phyloP scores from a whole-genome alignment of 2,113 vertebrate genomes.

The Dipodomys merriami region DNA sequence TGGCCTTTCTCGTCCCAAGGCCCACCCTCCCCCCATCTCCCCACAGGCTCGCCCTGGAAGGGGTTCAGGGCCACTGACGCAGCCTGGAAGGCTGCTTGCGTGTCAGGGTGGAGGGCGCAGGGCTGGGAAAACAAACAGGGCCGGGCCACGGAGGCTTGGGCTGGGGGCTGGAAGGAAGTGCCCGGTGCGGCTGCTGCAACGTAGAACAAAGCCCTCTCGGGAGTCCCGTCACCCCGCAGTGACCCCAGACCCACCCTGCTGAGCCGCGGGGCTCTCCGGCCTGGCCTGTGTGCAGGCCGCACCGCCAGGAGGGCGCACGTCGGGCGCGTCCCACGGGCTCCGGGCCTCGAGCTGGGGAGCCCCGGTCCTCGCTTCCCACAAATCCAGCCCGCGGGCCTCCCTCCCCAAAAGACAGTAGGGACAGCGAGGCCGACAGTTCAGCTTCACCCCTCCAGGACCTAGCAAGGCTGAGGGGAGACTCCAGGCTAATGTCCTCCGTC shows the following conservation, averaged over 20 bases:
- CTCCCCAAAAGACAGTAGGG: background rate
- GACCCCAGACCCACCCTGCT: constrained; percentile 91
- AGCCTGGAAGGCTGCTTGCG: constrained; percentile 86
- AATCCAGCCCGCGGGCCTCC: background rate
- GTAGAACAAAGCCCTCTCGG: constrained; percentile 90
- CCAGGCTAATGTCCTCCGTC: background rate
- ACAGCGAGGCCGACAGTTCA: background rate
- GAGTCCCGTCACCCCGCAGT: constrained; percentile 91
- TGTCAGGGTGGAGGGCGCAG: constrained; percentile 88
- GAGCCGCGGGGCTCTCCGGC: constrained; percentile 73
- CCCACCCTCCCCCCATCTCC: background rate
- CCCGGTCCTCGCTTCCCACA: background rate
- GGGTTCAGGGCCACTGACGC: constrained; percentile 85
- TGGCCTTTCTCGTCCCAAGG: background rate
- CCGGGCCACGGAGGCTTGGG: constrained; percentile 66
- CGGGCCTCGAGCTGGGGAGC: background rate
- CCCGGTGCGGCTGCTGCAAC: constrained; percentile 86
- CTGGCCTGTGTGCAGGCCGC: background rate
- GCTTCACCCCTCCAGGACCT: background rate
- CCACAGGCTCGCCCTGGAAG: background rate
- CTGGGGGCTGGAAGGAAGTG: constrained; percentile 91
- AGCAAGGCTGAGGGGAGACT: background rate
- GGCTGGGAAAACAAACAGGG: constrained; percentile 93
- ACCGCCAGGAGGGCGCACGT: background rate
- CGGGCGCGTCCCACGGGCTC: constrained; percentile 70